Percentiles rank a stretch among this genome's conserved stretches.
phyloP scores from a whole-genome alignment of 2,113 vertebrate species.

The Stictonetta naevosa region DNA sequence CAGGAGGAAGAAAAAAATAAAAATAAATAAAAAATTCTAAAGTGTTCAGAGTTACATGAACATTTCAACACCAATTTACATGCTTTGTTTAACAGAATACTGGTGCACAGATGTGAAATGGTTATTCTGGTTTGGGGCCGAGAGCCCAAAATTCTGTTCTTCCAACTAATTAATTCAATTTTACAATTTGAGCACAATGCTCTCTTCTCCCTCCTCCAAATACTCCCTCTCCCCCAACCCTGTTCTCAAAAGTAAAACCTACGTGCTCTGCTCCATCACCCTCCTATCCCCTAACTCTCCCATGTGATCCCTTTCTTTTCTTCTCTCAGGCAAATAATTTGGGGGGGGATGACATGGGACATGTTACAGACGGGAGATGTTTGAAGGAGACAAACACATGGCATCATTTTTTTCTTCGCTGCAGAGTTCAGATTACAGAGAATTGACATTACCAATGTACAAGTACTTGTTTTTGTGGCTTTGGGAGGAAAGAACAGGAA shows the following conservation, averaged over 20 bases:
- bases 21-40: neutral
- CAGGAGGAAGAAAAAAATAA: neutral
- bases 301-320: neutral
- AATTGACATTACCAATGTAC: neutral
- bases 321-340: neutral
- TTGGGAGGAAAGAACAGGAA: neutral
- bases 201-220: neutral
- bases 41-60: neutral
- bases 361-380: neutral
- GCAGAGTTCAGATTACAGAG: neutral
- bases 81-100: constrained; percentile 24
- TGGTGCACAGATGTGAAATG: constrained; percentile 44
- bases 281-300: neutral
- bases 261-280: neutral
- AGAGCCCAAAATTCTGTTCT: constrained; percentile 19
- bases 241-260: neutral
- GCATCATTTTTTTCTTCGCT: neutral
- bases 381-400: neutral
- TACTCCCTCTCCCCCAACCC: neutral
- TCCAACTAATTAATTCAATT: constrained; percentile 41
- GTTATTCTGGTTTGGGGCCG: constrained; percentile 7
- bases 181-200: constrained; percentile 28
- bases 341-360: neutral
- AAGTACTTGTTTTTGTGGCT: neutral
- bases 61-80: neutral